Conservation (phyloP, 2,113 vertebrate genomes). For the Hypanus sabinus region DNA sequence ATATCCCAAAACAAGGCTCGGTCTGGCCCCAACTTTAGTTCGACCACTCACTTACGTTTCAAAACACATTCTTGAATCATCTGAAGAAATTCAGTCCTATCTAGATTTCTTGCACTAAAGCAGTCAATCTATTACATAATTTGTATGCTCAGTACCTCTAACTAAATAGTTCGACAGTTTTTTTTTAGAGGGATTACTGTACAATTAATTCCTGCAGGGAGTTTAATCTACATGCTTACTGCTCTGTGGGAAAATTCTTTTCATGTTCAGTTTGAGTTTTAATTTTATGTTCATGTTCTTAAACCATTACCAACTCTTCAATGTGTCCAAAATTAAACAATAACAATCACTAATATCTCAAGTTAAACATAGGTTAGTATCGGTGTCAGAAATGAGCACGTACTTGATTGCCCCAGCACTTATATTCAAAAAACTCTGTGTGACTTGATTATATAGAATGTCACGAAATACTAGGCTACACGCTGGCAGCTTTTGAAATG, state of each 20-base stretch:
- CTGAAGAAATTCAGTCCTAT: too few relatives aligned
- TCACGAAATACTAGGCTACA: not conserved
- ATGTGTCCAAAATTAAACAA: conserved; percentile 3
- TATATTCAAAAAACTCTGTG: not conserved
- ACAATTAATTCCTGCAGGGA: not conserved
- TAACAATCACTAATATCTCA: not conserved
- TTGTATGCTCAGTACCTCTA: not conserved
- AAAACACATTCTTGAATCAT: too few relatives aligned
- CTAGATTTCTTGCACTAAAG: too few relatives aligned
- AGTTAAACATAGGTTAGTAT: not conserved
- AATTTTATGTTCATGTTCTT: not conserved
- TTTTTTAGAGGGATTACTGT: not conserved
- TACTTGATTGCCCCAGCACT: not conserved
- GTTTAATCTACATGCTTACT: not conserved
- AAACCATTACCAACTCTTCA: not conserved
- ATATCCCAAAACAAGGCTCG: too few relatives aligned
- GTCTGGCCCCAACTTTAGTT: too few relatives aligned
- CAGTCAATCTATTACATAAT: not conserved
- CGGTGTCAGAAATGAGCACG: not conserved
- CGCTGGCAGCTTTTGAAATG: not conserved
- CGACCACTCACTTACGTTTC: too few relatives aligned
- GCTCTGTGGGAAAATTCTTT: not conserved
- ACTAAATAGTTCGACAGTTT: not conserved
- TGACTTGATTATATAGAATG: not conserved
- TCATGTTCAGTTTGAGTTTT: not conserved